phyloP scores from a whole-genome alignment of 2,888 invertebrate species.

The Globia sparganii region DNA sequence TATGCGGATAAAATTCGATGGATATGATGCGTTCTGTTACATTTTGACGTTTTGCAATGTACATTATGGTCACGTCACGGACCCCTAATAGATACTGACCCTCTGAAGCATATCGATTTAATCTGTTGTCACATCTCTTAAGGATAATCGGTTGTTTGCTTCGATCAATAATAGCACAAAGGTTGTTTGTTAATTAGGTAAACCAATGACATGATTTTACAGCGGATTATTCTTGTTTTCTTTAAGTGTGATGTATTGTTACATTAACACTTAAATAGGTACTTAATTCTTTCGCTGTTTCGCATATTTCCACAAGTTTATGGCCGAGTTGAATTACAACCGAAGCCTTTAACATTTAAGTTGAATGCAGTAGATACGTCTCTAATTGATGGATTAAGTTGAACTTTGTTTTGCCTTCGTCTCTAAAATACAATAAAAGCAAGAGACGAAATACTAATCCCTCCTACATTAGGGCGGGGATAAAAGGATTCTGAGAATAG shows the following conservation, averaged over 20 bases:
- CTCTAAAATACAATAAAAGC: conserved; percentile 68
- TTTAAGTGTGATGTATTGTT: background rate
- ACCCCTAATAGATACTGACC: background rate
- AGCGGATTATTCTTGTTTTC: background rate
- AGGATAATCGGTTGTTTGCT: background rate
- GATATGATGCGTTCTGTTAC: background rate
- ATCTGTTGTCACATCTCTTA: background rate
- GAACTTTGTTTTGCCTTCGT: conserved; percentile 62
- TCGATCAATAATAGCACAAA: no score
- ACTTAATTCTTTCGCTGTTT: conserved; percentile 13
- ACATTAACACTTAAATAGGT: background rate
- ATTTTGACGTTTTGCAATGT: conserved; percentile 11
- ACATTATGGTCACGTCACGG: background rate
- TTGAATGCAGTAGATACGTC: conserved; percentile 54
- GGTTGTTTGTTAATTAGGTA: background rate
- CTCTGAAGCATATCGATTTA: background rate
- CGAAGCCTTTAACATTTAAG: conserved; percentile 53
- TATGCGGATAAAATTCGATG: conserved; percentile 16
- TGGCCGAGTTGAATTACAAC: conserved; percentile 48
- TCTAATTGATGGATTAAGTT: conserved; percentile 66
- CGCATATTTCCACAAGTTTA: conserved; percentile 47
- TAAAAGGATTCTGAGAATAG: conserved; percentile 64
- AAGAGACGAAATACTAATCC: conserved; percentile 67
- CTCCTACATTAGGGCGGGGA: conserved; percentile 64
- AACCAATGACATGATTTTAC: background rate